phyloP scores from a whole-genome alignment of 2,888 invertebrate genomes.

The Crocallis elinguaria region DNA sequence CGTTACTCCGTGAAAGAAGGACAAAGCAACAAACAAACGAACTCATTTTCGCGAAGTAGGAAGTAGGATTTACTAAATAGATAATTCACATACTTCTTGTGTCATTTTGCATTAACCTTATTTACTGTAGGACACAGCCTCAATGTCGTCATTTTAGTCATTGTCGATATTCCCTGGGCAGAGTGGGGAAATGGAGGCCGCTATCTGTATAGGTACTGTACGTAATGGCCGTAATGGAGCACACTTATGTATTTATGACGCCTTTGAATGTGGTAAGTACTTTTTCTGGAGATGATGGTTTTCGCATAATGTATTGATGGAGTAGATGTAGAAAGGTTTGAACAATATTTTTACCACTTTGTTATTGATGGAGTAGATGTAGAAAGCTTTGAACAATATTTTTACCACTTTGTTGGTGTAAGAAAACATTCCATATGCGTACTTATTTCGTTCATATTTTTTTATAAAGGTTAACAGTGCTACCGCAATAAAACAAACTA shows the following conservation, averaged over 20 bases:
- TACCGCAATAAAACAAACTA: too few species aligned
- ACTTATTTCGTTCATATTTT: too few species aligned
- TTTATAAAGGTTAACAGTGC: too few species aligned
- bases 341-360: neutral
- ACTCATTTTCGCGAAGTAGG: too few species aligned
- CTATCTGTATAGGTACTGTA: constrained; percentile 49
- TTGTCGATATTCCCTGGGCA: constrained; percentile 21
- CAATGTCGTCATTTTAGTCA: constrained; percentile 6
- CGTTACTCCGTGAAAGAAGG: too few species aligned
- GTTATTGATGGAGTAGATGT: neutral
- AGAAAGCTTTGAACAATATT: neutral
- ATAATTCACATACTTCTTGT: neutral
- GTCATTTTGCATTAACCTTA: neutral
- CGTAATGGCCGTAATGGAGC: constrained; percentile 46
- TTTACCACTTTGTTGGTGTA: neutral
- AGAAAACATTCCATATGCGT: too few species aligned
- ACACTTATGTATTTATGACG: constrained; percentile 39
- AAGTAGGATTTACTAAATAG: too few species aligned
- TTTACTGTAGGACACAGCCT: constrained; percentile 3
- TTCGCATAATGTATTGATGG: constrained; percentile 20
- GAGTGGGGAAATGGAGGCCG: constrained; percentile 31
- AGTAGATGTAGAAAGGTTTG: neutral
- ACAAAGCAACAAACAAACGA: too few species aligned
- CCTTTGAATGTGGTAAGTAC: constrained; percentile 27
- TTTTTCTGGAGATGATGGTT: constrained; percentile 31